Conservation (phyloP, 2,888 invertebrate genomes). For the Physocephala rufipes region DNA sequence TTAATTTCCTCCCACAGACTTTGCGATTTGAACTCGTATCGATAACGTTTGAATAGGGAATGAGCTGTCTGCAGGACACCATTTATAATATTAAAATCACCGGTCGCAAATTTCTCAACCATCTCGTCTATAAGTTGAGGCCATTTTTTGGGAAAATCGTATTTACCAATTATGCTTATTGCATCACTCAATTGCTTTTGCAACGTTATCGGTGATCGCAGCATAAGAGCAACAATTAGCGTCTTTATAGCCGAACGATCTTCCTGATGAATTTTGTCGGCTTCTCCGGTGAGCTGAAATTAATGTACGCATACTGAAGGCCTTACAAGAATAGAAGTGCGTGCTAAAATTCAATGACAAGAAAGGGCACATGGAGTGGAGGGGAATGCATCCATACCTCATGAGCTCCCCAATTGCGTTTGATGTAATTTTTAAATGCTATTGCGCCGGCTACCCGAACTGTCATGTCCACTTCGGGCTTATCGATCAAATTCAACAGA, state of each 20-base stretch:
- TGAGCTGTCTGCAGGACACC: conserved; percentile 95
- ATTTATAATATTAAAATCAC: conserved; percentile 94
- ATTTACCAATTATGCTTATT: conserved; percentile 93
- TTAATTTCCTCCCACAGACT: conserved; percentile 96
- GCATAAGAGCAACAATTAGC: conserved; percentile 90
- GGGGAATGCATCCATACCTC: too few relatives aligned
- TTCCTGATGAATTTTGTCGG: conserved; percentile 79
- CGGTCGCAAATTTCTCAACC: conserved; percentile 89
- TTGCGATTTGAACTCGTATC: conserved; percentile 95
- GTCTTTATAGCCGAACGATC: conserved; percentile 86
- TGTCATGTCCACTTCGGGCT: conserved; percentile 79
- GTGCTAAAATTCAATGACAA: not conserved
- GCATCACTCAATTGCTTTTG: conserved; percentile 96
- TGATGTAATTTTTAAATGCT: conserved; percentile 96
- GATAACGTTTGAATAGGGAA: conserved; percentile 94
- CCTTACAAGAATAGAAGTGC: not conserved
- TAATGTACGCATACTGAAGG: not conserved
- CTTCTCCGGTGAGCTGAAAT: conserved; percentile 74
- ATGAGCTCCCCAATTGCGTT: conserved; percentile 87
- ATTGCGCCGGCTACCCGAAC: conserved; percentile 91
- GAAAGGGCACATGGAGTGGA: too few relatives aligned
- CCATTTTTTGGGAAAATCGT: conserved; percentile 98
- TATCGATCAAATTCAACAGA: conserved; percentile 85
- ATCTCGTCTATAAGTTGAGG: conserved; percentile 91
- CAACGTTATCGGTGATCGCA: conserved; percentile 87